These are phyloP conservation scores for Gallirallus australis DNA, from an alignment of 2,797 vertebrate genomes.

Conservation along the genomic window DNA sequence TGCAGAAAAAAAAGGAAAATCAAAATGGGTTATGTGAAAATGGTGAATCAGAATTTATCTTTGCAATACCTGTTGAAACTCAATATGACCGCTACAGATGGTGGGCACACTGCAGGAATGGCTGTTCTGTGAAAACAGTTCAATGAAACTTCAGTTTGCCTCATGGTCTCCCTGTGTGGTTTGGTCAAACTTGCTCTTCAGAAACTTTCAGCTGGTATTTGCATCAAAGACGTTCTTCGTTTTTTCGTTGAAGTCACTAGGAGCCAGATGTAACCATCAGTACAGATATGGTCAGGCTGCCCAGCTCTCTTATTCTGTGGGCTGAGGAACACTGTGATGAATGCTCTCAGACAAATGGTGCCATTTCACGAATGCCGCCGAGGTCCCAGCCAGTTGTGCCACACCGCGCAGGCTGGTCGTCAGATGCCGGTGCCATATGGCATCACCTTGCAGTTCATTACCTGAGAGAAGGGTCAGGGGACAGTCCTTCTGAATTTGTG, in stretches of 20 bases:
- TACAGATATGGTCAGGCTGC: neutral
- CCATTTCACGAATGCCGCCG: fast-evolving
- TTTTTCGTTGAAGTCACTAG: neutral
- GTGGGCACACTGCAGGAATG: neutral
- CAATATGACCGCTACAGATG: neutral
- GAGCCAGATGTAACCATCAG: neutral
- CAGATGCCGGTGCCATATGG: fast-evolving
- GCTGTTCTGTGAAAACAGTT: neutral
- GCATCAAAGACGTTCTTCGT: neutral
- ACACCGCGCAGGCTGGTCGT: neutral
- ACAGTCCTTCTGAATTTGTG: neutral
- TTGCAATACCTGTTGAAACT: neutral
- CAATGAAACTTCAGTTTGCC: neutral
- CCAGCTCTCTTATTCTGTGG: neutral
- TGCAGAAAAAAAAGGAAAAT: neutral
- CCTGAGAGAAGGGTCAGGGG: neutral
- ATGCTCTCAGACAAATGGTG: neutral
- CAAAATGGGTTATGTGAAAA: neutral
- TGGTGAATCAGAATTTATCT: neutral
- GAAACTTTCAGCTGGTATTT: neutral
- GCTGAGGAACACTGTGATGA: neutral
- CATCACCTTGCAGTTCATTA: neutral
- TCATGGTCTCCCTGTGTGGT: neutral
- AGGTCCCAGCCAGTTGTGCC: fast-evolving
- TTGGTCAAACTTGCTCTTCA: neutral